Base-by-base conservation (phyloP, 37 sponge, comb jelly and placozoan genomes). In the Agelas oroides region DNA sequence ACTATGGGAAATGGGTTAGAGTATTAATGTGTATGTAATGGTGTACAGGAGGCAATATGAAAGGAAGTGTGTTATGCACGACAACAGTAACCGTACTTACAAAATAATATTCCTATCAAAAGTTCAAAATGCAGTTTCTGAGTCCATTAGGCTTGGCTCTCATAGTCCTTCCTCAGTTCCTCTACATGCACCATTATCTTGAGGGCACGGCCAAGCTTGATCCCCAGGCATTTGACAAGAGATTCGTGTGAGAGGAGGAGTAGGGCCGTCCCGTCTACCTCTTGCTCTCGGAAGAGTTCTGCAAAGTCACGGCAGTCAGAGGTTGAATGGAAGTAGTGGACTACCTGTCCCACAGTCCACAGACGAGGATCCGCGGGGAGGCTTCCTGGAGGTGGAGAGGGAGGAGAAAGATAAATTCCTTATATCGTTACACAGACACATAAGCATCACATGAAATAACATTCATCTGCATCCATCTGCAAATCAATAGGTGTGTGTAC, bases 261-360 rank as follows among this genome's bases (percentile, higher is more conserved):
- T 60, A 90, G 86, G 25, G 91, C 86, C 15, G 39, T 57, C 0
- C 91, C 91, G 39, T 90, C 91, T 53, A 90, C 59, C 39, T 90
- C 91, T 60, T 90, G 86, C 56, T 80, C 69, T 36, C 55, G 38
- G 52, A 90, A 85, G 52, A 90, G 27, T 11, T 67, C 57, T 20
- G 53, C 61, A 30, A 56, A 73, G 25, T 77, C 78, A 23, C 39
- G n/a, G 73, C 90, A 90, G 65, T 90, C 90, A 13, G 64, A 25
- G 52, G 79, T 90, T 30, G 74, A 62, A 30, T 84, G 41, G 63
- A 90, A 90, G 74, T 79, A 90, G 21, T 78, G n/a, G 21, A 70
- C 61, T 70, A 90, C 90, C 5, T 90, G 54, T 15, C 34, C 40
- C 31, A 90, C 71, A 18, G 67, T 68, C 90, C 90, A 90, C 16